Evolutionary conservation across 2,113 vertebrate species (phyloP).

Genomic region (Megalops atlanticus): DNA sequence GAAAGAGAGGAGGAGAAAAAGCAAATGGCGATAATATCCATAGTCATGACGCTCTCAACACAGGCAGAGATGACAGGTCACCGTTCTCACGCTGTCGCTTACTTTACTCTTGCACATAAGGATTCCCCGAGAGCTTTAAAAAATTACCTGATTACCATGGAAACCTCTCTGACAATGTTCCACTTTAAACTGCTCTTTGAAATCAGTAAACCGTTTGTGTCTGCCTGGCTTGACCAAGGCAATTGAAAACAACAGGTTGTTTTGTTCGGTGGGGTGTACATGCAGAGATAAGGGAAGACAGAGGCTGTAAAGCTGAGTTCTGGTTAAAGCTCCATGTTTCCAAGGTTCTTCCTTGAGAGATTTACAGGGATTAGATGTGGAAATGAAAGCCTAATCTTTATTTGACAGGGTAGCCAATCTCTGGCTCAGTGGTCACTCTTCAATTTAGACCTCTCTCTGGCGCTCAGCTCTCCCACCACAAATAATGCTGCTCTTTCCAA

Average conservation of each 20-base stretch:
- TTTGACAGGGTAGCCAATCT: constrained; percentile 56
- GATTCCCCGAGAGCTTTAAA: background rate
- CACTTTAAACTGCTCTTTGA: constrained; percentile 33
- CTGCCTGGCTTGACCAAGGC: constrained; percentile 8
- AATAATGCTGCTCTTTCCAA: constrained; percentile 6
- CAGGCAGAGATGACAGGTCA: background rate
- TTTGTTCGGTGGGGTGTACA: constrained; percentile 29
- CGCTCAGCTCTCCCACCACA: background rate
- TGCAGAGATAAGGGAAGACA: constrained; percentile 40
- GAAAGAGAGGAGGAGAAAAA: background rate
- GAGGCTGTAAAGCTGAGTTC: constrained; percentile 32
- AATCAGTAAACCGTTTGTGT: constrained; percentile 26
- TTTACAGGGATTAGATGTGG: constrained; percentile 60
- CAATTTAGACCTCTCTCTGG: constrained; percentile 27
- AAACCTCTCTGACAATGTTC: constrained; percentile 16
- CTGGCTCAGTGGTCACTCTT: constrained; percentile 50
- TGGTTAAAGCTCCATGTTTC: constrained; percentile 32
- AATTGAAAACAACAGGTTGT: constrained; percentile 27
- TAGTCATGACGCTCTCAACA: background rate
- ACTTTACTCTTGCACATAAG: constrained; percentile 8
- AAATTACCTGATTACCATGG: constrained; percentile 17
- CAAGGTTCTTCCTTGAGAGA: constrained; percentile 45
- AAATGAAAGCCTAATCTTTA: constrained; percentile 59
- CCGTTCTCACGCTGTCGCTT: background rate
- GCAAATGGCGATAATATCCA: background rate